Conservation (phyloP, 2,113 vertebrate genomes). For the Empidonax traillii region DNA sequence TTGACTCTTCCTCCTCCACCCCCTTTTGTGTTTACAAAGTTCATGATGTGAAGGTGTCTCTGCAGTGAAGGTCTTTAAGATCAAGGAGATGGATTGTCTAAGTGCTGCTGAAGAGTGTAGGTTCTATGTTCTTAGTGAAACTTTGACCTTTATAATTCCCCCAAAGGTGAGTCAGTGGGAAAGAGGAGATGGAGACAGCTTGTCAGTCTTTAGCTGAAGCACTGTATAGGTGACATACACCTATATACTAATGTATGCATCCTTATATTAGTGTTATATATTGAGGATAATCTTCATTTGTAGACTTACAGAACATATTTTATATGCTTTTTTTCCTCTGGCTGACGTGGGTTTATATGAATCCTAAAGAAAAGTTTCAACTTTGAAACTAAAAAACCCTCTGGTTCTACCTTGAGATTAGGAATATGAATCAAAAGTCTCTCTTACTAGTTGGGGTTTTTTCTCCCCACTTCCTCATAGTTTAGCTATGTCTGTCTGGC, state of each 20-base stretch:
- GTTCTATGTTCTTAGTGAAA: neutral
- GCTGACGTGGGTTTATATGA: neutral
- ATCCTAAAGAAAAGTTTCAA: neutral
- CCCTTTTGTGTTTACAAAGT: neutral
- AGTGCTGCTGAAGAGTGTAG: neutral
- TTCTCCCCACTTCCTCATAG: neutral
- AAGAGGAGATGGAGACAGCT: neutral
- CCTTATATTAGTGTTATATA: neutral
- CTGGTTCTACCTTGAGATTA: neutral
- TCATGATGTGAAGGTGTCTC: accelerated
- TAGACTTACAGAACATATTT: neutral
- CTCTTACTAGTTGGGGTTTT: neutral
- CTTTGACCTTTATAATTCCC: neutral
- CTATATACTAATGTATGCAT: neutral
- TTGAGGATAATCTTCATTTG: neutral
- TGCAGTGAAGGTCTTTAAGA: neutral
- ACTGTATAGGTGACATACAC: neutral
- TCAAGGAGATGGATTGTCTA: neutral
- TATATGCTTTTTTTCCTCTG: neutral
- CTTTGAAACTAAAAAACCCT: neutral
- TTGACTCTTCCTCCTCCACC: neutral
- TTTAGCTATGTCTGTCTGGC: neutral
- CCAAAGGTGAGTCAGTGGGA: neutral
- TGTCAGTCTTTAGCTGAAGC: neutral
- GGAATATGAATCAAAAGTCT: neutral